A percentile compares a stretch with the other conserved stretches of the same genome.
phyloP scores from a whole-genome alignment of 2,888 invertebrate species.

The Rhamphomyia laevipes region DNA sequence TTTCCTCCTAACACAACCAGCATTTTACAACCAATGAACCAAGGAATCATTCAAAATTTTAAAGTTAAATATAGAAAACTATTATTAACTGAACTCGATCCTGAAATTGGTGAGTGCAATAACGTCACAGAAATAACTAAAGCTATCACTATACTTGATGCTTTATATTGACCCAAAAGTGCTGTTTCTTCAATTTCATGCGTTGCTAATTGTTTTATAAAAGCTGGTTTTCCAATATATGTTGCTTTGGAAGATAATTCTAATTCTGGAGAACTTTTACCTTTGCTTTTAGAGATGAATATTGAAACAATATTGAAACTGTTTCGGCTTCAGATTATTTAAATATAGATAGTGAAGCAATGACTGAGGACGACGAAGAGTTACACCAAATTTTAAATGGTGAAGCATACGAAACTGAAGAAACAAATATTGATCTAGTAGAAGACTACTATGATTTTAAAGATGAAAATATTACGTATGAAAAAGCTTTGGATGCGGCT shows the following conservation, averaged over 20 bases:
- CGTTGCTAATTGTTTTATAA: background rate
- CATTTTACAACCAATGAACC: constrained; percentile 1
- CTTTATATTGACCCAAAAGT: background rate
- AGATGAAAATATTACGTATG: background rate
- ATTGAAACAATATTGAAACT: constrained; percentile 1
- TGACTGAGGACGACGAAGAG: background rate
- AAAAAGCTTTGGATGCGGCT: constrained; percentile 1
- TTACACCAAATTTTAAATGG: constrained; percentile 2
- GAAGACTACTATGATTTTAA: background rate
- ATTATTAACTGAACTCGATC: background rate
- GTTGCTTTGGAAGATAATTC: background rate
- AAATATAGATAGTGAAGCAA: constrained; percentile 2
- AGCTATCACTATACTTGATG: background rate
- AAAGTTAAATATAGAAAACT: background rate
- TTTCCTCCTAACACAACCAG: constrained; percentile 1
- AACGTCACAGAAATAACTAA: background rate
- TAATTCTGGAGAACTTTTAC: background rate
- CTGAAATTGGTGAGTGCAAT: background rate
- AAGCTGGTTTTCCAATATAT: background rate
- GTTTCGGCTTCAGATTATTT: background rate
- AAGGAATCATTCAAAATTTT: constrained; percentile 2
- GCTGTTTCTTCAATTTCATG: background rate
- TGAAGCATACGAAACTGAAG: constrained; percentile 1
- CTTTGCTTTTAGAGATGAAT: background rate
- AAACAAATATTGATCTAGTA: background rate